A percentile compares a stretch with the other conserved stretches of the same genome.
These are phyloP conservation scores for Clepsis dumicolana DNA, from an alignment of 2,888 invertebrate genomes.

Conservation along the genomic window DNA sequence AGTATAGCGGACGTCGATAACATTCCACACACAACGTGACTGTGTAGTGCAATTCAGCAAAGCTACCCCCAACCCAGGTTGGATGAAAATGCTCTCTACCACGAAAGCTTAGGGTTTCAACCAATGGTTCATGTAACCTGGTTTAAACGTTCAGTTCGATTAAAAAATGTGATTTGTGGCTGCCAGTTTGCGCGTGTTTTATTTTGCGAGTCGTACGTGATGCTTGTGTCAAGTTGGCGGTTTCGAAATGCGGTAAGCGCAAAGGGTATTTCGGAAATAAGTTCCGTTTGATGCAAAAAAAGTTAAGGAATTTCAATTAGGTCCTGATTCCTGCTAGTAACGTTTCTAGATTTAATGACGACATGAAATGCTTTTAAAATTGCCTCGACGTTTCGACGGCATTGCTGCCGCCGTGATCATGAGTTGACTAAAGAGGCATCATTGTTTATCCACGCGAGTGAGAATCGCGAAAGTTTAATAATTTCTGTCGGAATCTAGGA, in stretches of 20 bases:
- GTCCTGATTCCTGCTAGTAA: no score
- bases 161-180: slow-evolving; percentile 86
- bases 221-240: slow-evolving; percentile 65
- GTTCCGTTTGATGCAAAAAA: slow-evolving; percentile 7
- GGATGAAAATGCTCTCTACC: slow-evolving; percentile 55
- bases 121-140: slow-evolving; percentile 47
- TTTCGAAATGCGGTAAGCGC: slow-evolving; percentile 18
- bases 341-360: no score
- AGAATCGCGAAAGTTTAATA: no score
- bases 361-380: no score
- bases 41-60: slow-evolving; percentile 73
- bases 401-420: no score
- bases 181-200: slow-evolving; percentile 79
- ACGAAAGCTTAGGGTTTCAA: slow-evolving; percentile 46
- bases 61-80: slow-evolving; percentile 43
- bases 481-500: no score
- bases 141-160: slow-evolving; percentile 70
- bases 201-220: slow-evolving; percentile 81
- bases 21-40: slow-evolving; percentile 71
- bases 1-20: slow-evolving; percentile 84
- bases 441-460: no score
- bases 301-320: background rate
- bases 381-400: no score
- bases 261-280: slow-evolving; percentile 14
- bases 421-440: no score